Percentiles rank a stretch among this genome's conserved stretches.
phyloP scores from a whole-genome alignment of 1,140 invertebrate species.

The Gryllus bimaculatus region DNA sequence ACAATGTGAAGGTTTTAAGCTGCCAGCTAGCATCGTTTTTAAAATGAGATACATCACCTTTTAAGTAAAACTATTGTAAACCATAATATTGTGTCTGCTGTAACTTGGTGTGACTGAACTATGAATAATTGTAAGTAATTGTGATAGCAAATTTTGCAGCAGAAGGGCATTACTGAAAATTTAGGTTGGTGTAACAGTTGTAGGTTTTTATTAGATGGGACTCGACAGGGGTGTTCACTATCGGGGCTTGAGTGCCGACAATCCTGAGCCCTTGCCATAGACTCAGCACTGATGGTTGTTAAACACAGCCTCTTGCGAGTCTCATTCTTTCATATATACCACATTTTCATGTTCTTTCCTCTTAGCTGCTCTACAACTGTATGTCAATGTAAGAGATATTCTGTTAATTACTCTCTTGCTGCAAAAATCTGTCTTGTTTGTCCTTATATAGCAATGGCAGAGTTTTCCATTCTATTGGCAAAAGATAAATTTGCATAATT shows the following conservation, averaged over 20 bases:
- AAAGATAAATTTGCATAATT: background rate
- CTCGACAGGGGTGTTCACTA: background rate
- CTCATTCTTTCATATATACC: background rate
- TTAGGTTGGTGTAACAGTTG: background rate
- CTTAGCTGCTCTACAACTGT: background rate
- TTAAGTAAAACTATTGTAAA: slow-evolving; percentile 2
- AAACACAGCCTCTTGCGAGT: background rate
- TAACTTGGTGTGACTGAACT: background rate
- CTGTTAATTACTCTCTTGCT: background rate
- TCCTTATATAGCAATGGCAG: background rate
- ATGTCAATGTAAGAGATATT: background rate
- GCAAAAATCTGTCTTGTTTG: background rate
- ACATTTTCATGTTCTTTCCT: background rate
- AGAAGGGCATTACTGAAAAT: background rate
- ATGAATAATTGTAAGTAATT: background rate
- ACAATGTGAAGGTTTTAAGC: slow-evolving; percentile 4
- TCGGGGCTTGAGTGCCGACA: slow-evolving; percentile 10
- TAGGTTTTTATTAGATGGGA: too few species aligned
- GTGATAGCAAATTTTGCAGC: background rate
- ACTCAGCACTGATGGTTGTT: slow-evolving; percentile 1
- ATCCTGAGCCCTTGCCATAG: slow-evolving; percentile 16
- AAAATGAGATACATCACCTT: background rate
- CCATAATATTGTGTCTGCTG: background rate
- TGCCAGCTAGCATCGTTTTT: slow-evolving; percentile 3
- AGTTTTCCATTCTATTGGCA: background rate